Evolutionary conservation across 2,888 invertebrate species (phyloP).

Genomic region (Caenorhabditis doughertyi): DNA sequence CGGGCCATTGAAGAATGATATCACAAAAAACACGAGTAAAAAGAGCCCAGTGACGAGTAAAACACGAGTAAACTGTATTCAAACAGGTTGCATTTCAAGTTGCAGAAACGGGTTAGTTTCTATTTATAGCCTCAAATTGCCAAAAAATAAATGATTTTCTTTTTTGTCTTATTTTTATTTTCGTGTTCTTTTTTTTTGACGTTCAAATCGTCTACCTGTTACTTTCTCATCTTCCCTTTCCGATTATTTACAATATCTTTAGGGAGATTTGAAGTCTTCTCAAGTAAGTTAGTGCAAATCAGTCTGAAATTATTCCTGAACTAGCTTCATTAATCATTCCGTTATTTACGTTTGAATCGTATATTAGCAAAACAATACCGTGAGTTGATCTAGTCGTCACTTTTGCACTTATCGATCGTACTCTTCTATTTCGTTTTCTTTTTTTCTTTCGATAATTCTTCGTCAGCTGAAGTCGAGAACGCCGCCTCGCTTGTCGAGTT

Average conservation of each 20-base stretch:
- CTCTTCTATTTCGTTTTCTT: too few relatives aligned
- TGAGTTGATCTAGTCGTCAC: too few relatives aligned
- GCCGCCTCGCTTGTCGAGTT: slow-evolving; percentile 11
- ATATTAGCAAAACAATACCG: too few relatives aligned
- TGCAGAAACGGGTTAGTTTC: slow-evolving; percentile 45
- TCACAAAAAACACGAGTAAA: slow-evolving; percentile 34
- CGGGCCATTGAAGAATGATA: slow-evolving; percentile 46
- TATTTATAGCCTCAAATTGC: slow-evolving; percentile 10
- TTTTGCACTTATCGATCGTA: too few relatives aligned
- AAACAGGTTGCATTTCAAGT: slow-evolving; percentile 27
- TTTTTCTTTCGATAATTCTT: slow-evolving; percentile 13
- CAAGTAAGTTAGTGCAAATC: not conserved
- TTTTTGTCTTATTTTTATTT: slow-evolving; percentile 13
- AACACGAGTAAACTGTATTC: slow-evolving; percentile 14
- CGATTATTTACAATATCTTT: too few relatives aligned
- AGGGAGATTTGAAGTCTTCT: too few relatives aligned
- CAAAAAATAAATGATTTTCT: slow-evolving; percentile 48
- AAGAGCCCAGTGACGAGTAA: slow-evolving; percentile 46
- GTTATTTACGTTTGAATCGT: too few relatives aligned
- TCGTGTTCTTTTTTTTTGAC: slow-evolving; percentile 2
- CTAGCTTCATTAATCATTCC: too few relatives aligned
- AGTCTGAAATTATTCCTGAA: too few relatives aligned
- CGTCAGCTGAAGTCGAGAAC: not conserved
- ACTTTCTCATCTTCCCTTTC: not conserved
- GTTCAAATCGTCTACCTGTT: slow-evolving; percentile 25